A percentile compares a stretch with the other conserved stretches of the same genome.
Conservation (phyloP, 30 jellyfish, hydroid and myxozoan species). For the Chironex yamaguchii region DNA sequence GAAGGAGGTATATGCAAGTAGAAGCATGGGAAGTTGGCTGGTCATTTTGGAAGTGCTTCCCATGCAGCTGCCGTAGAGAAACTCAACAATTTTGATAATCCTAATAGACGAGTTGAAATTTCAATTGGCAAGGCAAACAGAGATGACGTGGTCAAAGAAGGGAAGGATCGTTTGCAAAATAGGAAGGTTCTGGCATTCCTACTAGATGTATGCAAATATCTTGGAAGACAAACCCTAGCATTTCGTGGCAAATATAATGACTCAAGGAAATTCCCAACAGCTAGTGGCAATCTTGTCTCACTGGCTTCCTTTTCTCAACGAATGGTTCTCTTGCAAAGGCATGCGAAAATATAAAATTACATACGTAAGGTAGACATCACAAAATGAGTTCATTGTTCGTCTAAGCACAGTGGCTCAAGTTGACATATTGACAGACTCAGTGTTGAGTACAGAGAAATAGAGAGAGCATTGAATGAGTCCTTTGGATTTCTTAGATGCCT, state of each 20-base stretch:
- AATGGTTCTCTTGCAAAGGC: neutral
- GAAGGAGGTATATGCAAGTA: neutral
- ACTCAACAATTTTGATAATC: neutral
- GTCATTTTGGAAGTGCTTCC: no score
- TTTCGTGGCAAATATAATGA: neutral
- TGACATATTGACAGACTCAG: slow-evolving; percentile 7
- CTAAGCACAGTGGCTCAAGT: neutral
- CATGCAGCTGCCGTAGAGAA: slow-evolving; percentile 1
- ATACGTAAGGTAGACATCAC: neutral
- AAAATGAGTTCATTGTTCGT: neutral
- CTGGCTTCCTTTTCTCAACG: neutral
- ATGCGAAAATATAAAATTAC: slow-evolving; percentile 1
- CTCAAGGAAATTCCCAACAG: slow-evolving; percentile 1
- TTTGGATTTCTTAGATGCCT: slow-evolving; percentile 5
- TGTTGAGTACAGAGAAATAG: neutral
- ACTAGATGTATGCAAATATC: neutral
- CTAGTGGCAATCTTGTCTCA: slow-evolving; percentile 1
- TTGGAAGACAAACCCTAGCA: slow-evolving; percentile 1
- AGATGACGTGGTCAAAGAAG: neutral
- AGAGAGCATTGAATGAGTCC: slow-evolving; percentile 6
- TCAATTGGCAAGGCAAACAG: no score
- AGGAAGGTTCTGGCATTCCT: neutral
- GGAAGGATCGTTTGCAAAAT: slow-evolving; percentile 1
- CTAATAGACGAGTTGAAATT: no score
- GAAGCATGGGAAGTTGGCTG: neutral